phyloP scores from a whole-genome alignment of 2,113 vertebrate genomes.

The Pica pica region DNA sequence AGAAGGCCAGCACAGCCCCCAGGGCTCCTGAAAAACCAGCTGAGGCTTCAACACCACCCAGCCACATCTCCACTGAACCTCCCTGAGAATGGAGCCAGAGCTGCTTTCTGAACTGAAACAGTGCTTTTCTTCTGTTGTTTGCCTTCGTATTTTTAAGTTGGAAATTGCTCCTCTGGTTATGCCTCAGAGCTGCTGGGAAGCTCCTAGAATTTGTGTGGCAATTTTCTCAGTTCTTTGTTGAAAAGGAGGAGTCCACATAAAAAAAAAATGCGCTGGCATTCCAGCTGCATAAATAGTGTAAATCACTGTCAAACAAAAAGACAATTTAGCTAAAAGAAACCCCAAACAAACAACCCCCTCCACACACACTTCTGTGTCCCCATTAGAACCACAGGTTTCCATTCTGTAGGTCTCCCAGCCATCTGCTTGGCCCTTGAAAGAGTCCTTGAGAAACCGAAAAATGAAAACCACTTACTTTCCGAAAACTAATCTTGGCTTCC shows the following conservation, averaged over 20 bases:
- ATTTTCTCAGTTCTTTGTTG: slow-evolving; percentile 30
- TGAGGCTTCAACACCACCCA: not conserved
- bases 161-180: not conserved
- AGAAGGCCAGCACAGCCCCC: not conserved
- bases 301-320: slow-evolving; percentile 47
- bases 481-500: slow-evolving; percentile 52
- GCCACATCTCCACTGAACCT: not conserved
- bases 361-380: not conserved
- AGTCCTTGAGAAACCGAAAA: slow-evolving; percentile 46
- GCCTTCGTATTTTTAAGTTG: not conserved
- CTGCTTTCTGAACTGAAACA: not conserved
- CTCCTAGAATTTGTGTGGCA: not conserved
- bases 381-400: not conserved
- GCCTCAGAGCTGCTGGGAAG: not conserved
- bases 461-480: slow-evolving; percentile 56
- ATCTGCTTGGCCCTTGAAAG: slow-evolving; percentile 48
- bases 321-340: not conserved
- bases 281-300: slow-evolving; percentile 5
- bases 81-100: fast-evolving
- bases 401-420: slow-evolving; percentile 8
- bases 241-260: not conserved
- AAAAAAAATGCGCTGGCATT: not conserved
- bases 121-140: not conserved
- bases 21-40: not conserved
- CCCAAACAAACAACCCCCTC: not conserved